phyloP scores from a whole-genome alignment of 2,888 invertebrate species.

The Oxyscelio sp. region DNA sequence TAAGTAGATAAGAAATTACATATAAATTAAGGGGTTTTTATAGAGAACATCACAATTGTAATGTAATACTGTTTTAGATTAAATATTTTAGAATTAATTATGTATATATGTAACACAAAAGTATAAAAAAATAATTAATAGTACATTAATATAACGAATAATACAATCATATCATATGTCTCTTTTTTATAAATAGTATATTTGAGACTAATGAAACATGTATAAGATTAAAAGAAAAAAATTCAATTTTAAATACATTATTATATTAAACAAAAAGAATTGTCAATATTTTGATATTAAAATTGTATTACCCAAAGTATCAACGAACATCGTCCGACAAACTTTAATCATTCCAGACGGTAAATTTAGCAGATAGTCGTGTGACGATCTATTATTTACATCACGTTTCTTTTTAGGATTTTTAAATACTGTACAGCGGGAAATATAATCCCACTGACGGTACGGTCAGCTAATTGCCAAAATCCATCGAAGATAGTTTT shows the following conservation, averaged over 20 bases:
- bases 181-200: not conserved
- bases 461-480: not conserved
- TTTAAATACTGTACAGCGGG: not conserved
- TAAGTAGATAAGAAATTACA: no score
- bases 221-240: not conserved
- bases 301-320: constrained; percentile 1
- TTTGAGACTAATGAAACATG: not conserved
- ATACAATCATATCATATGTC: no score
- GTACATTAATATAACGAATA: no score
- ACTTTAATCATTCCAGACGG: not conserved
- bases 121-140: no score
- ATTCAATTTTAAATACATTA: not conserved
- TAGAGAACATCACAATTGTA: no score
- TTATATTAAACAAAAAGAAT: not conserved
- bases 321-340: constrained; percentile 12
- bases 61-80: no score
- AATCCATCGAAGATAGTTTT: not conserved
- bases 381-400: not conserved
- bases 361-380: not conserved
- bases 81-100: no score
- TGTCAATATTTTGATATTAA: not conserved
- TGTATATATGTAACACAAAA: no score
- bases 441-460: constrained; percentile 1
- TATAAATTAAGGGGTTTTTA: no score
- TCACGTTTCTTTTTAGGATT: not conserved